Conservation (phyloP, 2,797 vertebrate species). For the Sebastolobus altivelis region DNA sequence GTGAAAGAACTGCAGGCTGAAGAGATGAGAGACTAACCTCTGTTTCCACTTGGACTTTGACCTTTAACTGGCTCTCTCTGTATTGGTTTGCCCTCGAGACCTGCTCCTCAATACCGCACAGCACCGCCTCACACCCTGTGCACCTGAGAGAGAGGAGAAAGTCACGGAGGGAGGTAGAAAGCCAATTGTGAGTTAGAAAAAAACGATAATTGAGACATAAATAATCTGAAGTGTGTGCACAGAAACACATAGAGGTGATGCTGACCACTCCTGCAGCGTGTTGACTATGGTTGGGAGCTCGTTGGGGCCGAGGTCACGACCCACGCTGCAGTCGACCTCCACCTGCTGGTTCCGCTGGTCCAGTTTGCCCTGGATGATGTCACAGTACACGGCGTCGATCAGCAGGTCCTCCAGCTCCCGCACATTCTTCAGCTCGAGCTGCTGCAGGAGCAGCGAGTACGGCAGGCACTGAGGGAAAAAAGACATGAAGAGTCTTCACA, state of each 20-base stretch:
- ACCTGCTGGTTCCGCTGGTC: constrained; percentile 99
- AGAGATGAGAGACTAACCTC: constrained; percentile 86
- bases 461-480: constrained; percentile 91
- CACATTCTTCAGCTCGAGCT: constrained; percentile 98
- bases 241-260: constrained; percentile 11
- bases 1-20: constrained; percentile 3
- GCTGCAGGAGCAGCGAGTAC: constrained; percentile 97
- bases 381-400: constrained; percentile 98
- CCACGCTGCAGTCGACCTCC: constrained; percentile 98
- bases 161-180: neutral
- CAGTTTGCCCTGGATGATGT: constrained; percentile 98
- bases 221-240: constrained; percentile 10
- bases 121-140: constrained; percentile 93
- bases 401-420: constrained; percentile 98
- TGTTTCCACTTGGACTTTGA: constrained; percentile 97
- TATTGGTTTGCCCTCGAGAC: constrained; percentile 96
- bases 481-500: neutral
- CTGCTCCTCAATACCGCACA: constrained; percentile 96
- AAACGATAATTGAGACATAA: constrained; percentile 29
- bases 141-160: constrained; percentile 85
- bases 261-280: constrained; percentile 98
- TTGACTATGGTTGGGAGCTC: constrained; percentile 97
- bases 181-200: neutral
- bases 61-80: constrained; percentile 94
- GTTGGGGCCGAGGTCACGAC: constrained; percentile 96